phyloP scores from a whole-genome alignment of 2,113 vertebrate genomes.

The Oncorhynchus nerka region DNA sequence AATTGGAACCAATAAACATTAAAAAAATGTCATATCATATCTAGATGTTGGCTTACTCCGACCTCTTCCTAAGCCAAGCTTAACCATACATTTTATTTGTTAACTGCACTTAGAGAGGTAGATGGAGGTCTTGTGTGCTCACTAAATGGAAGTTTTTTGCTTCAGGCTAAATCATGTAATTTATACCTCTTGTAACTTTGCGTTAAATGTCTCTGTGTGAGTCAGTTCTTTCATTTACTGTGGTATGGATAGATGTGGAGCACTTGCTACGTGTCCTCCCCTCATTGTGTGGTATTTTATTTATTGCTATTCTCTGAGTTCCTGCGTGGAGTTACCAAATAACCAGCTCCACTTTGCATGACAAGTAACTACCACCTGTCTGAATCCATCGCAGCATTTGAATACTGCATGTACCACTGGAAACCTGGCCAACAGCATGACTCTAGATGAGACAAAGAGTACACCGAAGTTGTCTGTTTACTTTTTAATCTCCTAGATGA shows the following conservation, averaged over 20 bases:
- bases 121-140: neutral
- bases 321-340: slow-evolving; percentile 6
- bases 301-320: slow-evolving; percentile 13
- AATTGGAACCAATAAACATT: neutral
- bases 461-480: neutral
- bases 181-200: slow-evolving; percentile 32
- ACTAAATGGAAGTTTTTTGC: neutral
- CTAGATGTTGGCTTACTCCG: neutral
- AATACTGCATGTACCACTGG: neutral
- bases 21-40: neutral
- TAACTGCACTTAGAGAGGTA: neutral
- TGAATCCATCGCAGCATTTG: neutral
- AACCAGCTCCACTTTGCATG: slow-evolving; percentile 8
- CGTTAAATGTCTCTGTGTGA: slow-evolving; percentile 32
- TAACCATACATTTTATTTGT: neutral
- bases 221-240: too few relatives aligned
- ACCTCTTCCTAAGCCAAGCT: neutral
- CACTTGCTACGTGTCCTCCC: slow-evolving; percentile 26
- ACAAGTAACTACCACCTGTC: slow-evolving; percentile 11
- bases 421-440: slow-evolving; percentile 1
- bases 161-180: slow-evolving; percentile 31
- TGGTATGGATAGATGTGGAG: neutral
- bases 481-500: neutral
- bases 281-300: slow-evolving; percentile 12
- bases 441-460: neutral